Percentiles rank a stretch among this genome's conserved stretches.
phyloP scores from a whole-genome alignment of 1,140 invertebrate species.

The Euglossa dilemma region DNA sequence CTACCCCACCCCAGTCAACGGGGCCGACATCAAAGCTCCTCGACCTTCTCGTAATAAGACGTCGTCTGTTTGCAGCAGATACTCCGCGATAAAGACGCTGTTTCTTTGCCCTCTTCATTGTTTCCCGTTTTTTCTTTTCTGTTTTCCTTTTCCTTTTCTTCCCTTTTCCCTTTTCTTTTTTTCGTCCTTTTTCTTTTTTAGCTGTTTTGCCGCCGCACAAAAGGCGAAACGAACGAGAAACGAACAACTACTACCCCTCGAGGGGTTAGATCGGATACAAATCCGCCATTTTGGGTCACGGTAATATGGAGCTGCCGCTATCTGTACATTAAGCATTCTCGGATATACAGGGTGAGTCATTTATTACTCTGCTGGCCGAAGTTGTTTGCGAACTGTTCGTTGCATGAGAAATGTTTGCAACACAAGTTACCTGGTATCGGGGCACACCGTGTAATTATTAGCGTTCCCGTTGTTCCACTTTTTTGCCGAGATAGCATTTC shows the following conservation, averaged over 20 bases:
- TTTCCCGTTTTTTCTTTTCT: background rate
- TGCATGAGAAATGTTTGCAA: background rate
- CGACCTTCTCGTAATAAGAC: constrained; percentile 69
- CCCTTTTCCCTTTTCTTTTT: no score
- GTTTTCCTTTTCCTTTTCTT: background rate
- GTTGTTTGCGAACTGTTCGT: no score
- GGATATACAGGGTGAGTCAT: no score
- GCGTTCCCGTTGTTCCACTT: no score
- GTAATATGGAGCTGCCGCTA: background rate
- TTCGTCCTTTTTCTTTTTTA: background rate
- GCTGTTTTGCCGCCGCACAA: constrained; percentile 1
- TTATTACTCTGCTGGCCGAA: no score
- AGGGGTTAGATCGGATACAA: constrained; percentile 2
- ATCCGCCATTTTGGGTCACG: background rate
- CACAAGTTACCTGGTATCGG: no score
- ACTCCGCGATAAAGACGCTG: constrained; percentile 57
- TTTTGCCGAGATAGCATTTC: no score
- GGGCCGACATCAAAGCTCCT: constrained; percentile 65
- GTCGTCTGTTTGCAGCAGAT: constrained; percentile 67
- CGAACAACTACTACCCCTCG: background rate
- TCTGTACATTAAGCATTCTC: background rate
- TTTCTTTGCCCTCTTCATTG: constrained; percentile 39
- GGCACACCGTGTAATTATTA: no score
- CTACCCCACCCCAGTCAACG: constrained; percentile 16
- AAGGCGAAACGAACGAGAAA: constrained; percentile 6